Conservation (phyloP, 1,140 invertebrate species). For the Drosophila nigromelanica region DNA sequence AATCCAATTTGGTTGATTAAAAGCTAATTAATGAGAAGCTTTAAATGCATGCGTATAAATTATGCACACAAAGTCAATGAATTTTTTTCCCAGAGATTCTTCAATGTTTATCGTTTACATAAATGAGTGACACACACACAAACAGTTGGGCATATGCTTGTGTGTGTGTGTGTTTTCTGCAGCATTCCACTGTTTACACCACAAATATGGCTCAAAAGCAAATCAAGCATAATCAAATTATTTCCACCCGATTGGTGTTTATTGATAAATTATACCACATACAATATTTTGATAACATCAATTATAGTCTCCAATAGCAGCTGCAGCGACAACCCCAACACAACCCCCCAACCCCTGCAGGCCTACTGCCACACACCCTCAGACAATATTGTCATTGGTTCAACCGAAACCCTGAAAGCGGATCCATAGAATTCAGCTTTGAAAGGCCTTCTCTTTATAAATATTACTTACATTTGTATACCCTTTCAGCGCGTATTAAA, state of each 20-base stretch:
- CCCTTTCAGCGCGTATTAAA: too few species aligned
- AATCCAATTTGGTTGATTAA: slow-evolving; percentile 62
- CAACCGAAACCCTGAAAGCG: slow-evolving; percentile 37
- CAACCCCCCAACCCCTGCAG: not conserved
- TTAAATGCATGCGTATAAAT: slow-evolving; percentile 62
- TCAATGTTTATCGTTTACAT: slow-evolving; percentile 33
- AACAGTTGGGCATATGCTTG: slow-evolving; percentile 3
- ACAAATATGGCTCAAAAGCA: slow-evolving; percentile 82
- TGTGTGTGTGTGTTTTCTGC: slow-evolving; percentile 20
- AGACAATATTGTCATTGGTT: slow-evolving; percentile 51
- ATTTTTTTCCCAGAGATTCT: slow-evolving; percentile 21
- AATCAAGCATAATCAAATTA: slow-evolving; percentile 84
- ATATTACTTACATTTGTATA: slow-evolving; percentile 8
- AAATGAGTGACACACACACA: slow-evolving; percentile 32
- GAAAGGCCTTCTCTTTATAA: slow-evolving; percentile 14
- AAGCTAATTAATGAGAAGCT: slow-evolving; percentile 65
- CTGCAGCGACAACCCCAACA: slow-evolving; percentile 35
- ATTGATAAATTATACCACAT: slow-evolving; percentile 84
- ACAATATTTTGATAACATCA: slow-evolving; percentile 84
- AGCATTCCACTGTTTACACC: slow-evolving; percentile 67
- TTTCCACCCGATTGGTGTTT: slow-evolving; percentile 83
- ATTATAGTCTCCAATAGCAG: slow-evolving; percentile 78
- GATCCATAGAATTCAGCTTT: slow-evolving; percentile 23
- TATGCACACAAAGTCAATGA: slow-evolving; percentile 57
- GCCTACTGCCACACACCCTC: slow-evolving; percentile 19